phyloP scores from a whole-genome alignment of 1,140 invertebrate species.

The Cotesia glomerata region DNA sequence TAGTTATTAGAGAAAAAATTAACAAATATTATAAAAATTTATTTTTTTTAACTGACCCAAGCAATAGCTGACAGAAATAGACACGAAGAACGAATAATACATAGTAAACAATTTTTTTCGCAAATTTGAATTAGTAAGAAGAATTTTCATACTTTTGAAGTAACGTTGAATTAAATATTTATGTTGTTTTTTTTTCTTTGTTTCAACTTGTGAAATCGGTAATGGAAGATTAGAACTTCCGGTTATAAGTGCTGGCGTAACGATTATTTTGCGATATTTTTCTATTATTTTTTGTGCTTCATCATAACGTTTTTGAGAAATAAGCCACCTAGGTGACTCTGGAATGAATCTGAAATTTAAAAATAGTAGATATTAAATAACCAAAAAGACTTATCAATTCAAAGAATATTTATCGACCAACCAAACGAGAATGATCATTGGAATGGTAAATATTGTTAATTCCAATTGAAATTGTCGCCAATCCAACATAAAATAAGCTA shows the following conservation, averaged over 20 bases:
- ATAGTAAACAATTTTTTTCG: conserved; percentile 46
- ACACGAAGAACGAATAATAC: conserved; percentile 56
- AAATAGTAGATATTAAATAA: no score
- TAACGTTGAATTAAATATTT: conserved; percentile 7
- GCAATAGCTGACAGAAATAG: conserved; percentile 62
- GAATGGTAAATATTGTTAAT: no score
- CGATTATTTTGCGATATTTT: conserved; percentile 32
- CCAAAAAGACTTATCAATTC: no score
- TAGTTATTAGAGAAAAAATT: background rate
- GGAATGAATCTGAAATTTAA: conserved; percentile 52
- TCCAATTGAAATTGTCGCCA: no score
- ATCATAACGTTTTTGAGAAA: conserved; percentile 47
- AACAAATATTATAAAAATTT: no score
- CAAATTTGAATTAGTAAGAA: conserved; percentile 42
- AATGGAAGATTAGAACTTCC: background rate
- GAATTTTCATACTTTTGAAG: conserved; percentile 29
- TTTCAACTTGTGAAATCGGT: no score
- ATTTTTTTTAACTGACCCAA: conserved; percentile 39
- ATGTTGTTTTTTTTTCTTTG: background rate
- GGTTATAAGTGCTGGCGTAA: conserved; percentile 4
- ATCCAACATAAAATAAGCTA: no score
- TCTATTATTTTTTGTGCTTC: no score
- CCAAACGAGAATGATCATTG: no score
- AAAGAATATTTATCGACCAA: no score
- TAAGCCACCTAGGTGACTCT: conserved; percentile 62